Conservation (phyloP, 2,113 vertebrate genomes). For the Python bivittatus region DNA sequence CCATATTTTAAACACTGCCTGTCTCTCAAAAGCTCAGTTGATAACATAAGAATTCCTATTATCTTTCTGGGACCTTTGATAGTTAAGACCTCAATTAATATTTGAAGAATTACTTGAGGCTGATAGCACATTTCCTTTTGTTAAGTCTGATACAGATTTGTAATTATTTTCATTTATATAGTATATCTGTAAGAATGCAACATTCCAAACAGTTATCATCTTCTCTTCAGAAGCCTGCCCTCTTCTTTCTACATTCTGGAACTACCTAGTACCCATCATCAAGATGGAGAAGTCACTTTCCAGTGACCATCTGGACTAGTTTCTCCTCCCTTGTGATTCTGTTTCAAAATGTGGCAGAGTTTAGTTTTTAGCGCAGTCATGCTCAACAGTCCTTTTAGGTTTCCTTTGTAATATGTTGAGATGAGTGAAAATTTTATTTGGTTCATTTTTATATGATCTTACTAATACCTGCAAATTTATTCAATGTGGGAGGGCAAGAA, state of each 20-base stretch:
- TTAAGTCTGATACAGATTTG: neutral
- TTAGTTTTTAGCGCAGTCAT: neutral
- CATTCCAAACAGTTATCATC: neutral
- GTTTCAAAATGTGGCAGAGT: neutral
- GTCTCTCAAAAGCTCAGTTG: neutral
- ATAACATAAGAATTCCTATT: neutral
- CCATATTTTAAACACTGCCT: neutral
- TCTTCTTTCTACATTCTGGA: neutral
- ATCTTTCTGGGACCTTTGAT: neutral
- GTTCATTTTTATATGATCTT: neutral
- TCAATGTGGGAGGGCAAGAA: neutral
- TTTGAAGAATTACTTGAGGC: neutral
- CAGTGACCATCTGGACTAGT: neutral
- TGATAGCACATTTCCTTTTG: neutral
- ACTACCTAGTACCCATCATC: neutral
- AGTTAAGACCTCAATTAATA: neutral
- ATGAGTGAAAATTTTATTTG: neutral
- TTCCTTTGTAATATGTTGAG: neutral
- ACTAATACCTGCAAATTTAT: neutral
- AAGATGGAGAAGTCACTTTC: neutral
- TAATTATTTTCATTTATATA: neutral
- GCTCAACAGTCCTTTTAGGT: neutral
- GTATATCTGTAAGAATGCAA: neutral
- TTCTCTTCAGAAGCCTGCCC: neutral
- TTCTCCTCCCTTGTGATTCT: neutral